Conservation (phyloP, 1,140 invertebrate genomes). For the Anastrepha obliqua region DNA sequence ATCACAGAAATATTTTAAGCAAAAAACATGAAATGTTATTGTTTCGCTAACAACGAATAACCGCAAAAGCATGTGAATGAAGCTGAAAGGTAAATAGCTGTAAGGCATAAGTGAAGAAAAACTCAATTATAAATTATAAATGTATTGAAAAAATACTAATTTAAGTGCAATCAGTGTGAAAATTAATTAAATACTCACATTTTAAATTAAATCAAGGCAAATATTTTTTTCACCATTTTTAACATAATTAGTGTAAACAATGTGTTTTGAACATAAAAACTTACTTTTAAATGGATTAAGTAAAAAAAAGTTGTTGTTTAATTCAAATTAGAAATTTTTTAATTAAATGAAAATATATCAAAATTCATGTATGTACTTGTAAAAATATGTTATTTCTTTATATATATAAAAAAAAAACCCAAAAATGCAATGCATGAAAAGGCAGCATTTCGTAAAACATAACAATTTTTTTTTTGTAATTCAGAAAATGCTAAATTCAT, state of each 20-base stretch:
- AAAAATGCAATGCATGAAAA: not conserved
- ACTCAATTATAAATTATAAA: slow-evolving; percentile 54
- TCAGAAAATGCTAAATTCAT: not conserved
- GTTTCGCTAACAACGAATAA: slow-evolving; percentile 50
- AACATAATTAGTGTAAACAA: not conserved
- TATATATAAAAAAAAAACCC: not conserved
- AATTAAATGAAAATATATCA: not conserved
- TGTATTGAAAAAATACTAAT: not conserved
- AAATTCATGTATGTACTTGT: not conserved
- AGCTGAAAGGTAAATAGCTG: not conserved
- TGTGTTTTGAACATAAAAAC: not conserved
- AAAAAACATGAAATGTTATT: slow-evolving; percentile 45
- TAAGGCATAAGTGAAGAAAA: slow-evolving; percentile 28
- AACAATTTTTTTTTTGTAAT: not conserved
- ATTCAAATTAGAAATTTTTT: not conserved
- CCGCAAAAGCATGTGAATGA: not conserved
- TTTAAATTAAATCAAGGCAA: not conserved
- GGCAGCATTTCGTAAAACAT: not conserved
- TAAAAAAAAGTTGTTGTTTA: not conserved
- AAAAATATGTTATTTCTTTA: not conserved
- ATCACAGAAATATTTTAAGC: not conserved
- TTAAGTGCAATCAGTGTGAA: slow-evolving; percentile 17
- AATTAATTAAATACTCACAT: not conserved
- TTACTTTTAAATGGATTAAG: not conserved
- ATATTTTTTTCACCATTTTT: slow-evolving; percentile 28